These are phyloP conservation scores for Helarctos malayanus DNA, from an alignment of 2,797 vertebrate genomes.

Conservation along the genomic window DNA sequence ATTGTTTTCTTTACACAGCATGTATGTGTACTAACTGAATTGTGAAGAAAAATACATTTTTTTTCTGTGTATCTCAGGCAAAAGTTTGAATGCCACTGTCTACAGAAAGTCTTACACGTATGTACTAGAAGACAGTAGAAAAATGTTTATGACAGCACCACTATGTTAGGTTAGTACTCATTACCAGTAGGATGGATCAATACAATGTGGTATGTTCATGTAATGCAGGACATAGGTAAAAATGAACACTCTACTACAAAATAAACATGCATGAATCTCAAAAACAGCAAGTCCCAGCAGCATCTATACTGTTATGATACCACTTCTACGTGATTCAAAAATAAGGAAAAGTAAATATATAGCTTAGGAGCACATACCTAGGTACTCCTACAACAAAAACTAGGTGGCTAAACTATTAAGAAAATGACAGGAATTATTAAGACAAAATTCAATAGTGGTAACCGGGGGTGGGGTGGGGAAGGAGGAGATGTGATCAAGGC, in stretches of 20 bases:
- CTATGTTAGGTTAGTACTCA: neutral
- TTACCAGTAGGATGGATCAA: neutral
- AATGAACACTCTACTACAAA: neutral
- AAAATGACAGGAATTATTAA: neutral
- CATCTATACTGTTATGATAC: neutral
- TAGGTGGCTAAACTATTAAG: neutral
- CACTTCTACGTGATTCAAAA: neutral
- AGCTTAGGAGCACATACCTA: neutral
- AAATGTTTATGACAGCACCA: neutral
- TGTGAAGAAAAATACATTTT: neutral
- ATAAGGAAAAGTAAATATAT: neutral
- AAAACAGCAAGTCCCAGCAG: neutral
- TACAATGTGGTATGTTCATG: neutral
- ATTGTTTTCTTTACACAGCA: neutral
- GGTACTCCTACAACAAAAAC: neutral
- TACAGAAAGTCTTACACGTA: neutral
- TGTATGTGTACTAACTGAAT: neutral
- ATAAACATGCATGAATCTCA: neutral
- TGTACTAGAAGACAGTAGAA: neutral
- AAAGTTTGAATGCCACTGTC: neutral
- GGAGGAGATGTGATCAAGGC: neutral
- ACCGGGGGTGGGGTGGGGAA: neutral
- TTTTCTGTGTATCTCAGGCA: slow-evolving; percentile 6
- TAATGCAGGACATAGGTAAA: neutral
- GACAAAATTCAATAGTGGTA: neutral